Evolutionary conservation across 2,888 invertebrate genomes (phyloP).

Genomic region (Protonemura montana): DNA sequence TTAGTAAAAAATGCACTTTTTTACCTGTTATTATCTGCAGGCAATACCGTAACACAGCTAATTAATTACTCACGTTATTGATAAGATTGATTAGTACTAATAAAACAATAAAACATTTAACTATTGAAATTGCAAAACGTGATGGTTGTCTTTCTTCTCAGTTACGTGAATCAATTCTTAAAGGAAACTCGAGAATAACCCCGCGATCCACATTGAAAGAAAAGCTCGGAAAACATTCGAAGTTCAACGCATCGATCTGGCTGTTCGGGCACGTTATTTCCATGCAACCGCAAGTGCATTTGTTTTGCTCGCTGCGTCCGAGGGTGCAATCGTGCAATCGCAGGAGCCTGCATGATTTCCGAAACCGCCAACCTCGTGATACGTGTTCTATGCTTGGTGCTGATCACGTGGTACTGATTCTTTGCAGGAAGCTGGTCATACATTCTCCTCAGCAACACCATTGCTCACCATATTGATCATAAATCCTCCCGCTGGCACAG

Average conservation of each 20-base stretch:
- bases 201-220: neutral
- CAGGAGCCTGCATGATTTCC: neutral
- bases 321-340: conserved; percentile 1
- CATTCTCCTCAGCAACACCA: neutral
- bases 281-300: neutral
- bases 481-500: neutral
- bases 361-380: neutral
- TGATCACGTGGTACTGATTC: neutral
- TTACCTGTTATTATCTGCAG: neutral
- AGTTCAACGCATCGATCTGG: neutral
- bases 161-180: neutral
- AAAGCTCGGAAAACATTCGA: neutral
- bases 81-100: neutral
- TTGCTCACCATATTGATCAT: neutral
- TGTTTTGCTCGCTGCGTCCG: neutral
- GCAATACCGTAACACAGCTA: neutral
- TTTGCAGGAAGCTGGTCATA: neutral
- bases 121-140: neutral
- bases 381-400: neutral
- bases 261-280: neutral
- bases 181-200: neutral
- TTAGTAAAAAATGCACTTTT: neutral
- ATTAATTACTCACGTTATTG: neutral
- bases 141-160: neutral
- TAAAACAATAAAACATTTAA: neutral